Evolutionary conservation across 30 jellyfish, hydroid and myxozoan genomes (phyloP).

Genomic region (Pelagia noctiluca): DNA sequence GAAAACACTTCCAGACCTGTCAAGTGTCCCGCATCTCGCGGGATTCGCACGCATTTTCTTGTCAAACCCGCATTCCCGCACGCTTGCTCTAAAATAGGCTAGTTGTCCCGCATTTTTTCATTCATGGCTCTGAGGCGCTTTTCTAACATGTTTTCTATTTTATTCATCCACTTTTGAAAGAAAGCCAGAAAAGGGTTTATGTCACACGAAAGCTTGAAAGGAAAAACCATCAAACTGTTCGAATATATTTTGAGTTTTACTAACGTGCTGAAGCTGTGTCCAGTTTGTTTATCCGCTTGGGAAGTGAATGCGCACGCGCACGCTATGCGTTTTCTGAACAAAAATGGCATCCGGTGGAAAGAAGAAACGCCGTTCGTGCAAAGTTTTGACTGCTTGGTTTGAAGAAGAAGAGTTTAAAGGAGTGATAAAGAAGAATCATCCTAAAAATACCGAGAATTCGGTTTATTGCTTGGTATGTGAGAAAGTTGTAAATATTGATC

Average conservation of each 20-base stretch:
- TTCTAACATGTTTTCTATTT: slow-evolving; percentile 39
- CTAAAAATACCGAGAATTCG: slow-evolving; percentile 24
- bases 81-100: no score
- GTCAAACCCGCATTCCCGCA: no score
- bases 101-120: no score
- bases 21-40: no score
- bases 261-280: no score
- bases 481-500: no score
- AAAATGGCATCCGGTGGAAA: slow-evolving; percentile 47
- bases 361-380: slow-evolving; percentile 62
- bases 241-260: slow-evolving; percentile 42
- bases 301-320: slow-evolving; percentile 51
- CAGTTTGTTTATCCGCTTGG: slow-evolving; percentile 29
- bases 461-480: slow-evolving; percentile 32
- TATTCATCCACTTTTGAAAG: slow-evolving; percentile 45
- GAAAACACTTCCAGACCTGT: no score
- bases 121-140: slow-evolving; percentile 33
- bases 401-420: slow-evolving; percentile 45
- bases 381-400: slow-evolving; percentile 53
- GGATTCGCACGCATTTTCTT: no score
- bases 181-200: slow-evolving; percentile 46
- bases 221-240: slow-evolving; percentile 49
- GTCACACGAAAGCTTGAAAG: slow-evolving; percentile 37
- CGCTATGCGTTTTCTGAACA: slow-evolving; percentile 39
- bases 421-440: no score